phyloP scores from a whole-genome alignment of 2,888 invertebrate genomes.

The Cryptocephalus moraei region DNA sequence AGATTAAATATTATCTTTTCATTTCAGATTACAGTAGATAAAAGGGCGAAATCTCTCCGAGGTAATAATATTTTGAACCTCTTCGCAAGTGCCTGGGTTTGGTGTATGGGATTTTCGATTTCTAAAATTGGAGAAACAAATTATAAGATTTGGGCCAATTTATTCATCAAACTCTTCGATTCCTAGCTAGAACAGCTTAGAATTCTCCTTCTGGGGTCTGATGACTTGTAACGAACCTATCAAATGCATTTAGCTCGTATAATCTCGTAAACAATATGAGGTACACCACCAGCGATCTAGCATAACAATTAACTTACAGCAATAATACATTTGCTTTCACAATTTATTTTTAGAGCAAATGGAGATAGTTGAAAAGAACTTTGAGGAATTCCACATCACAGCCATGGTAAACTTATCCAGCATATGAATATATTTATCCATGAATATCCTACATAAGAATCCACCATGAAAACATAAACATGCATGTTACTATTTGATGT shows the following conservation, averaged over 20 bases:
- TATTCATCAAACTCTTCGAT: slow-evolving; percentile 69
- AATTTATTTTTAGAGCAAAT: slow-evolving; percentile 48
- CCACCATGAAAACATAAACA: slow-evolving; percentile 67
- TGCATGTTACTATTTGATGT: slow-evolving; percentile 44
- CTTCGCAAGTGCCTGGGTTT: slow-evolving; percentile 44
- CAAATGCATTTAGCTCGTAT: slow-evolving; percentile 30
- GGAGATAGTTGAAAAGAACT: slow-evolving; percentile 58
- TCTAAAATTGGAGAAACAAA: slow-evolving; percentile 31
- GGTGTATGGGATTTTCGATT: slow-evolving; percentile 21
- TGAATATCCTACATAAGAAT: too few species aligned
- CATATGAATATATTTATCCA: too few species aligned
- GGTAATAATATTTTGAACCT: slow-evolving; percentile 15
- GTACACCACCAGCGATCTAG: slow-evolving; percentile 7
- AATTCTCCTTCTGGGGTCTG: slow-evolving; percentile 66
- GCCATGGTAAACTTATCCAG: slow-evolving; percentile 58
- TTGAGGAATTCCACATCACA: slow-evolving; percentile 48
- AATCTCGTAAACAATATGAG: slow-evolving; percentile 13
- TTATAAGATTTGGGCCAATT: slow-evolving; percentile 72
- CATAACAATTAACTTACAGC: too few species aligned
- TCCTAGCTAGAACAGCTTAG: slow-evolving; percentile 60
- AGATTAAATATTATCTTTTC: too few species aligned
- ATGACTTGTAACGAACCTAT: slow-evolving; percentile 82
- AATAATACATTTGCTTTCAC: too few species aligned
- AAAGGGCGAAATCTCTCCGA: slow-evolving; percentile 16
- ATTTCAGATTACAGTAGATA: slow-evolving; percentile 21